Evolutionary conservation across 2,888 invertebrate genomes (phyloP), one percentile per base, ranked within the genome.

Genomic region (Ommatoiulus sabulosus): DNA sequence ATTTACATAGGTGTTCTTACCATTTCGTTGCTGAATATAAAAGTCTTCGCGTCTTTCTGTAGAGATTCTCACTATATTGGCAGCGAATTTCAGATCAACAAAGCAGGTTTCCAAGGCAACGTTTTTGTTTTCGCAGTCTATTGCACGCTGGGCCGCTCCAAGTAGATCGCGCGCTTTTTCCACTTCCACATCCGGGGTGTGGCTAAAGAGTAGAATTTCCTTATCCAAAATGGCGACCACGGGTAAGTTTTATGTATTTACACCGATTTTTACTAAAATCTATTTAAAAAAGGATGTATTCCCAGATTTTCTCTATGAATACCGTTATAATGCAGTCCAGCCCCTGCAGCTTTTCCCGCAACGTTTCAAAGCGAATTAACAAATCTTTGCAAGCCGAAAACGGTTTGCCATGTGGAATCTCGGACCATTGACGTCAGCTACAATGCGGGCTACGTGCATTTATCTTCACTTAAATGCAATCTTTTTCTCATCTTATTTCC

Each of bases 211-310:
- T 84, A 4, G 35, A 44, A 84, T 84, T 44, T 87, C 20, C 46
- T 46, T 48, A 20, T 46, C 12, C 46, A n/a, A 88, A 88, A 88
- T 88, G 88, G 88, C 88, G 88, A 44, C 88, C 44, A 46, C 80
- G 72, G 88, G 88, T 88, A 24, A 88, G 88, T 88, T 63, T 57
- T 43, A 4, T 1, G 43, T 63, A 87, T 57, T 44, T 86, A 17
- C 15, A 52, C 52, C 52, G 52, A 52, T 52, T 52, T 15, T 3
- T 57, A 10, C 15, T 84, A 10, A 43, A 84, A 84, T 35, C 2
- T 35, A 84, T 84, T 84, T 84, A 17, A 84, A 35, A 2, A 52
- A 52, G 2, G 52, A 7, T 52, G 4, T 15, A 7, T 52, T 3
- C 52, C 52, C 15, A 3, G 10, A 52, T 15, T 10, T 3, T 52